Conservation (phyloP, 64 coral and sea anemone species). For the Montipora efflorescens region DNA sequence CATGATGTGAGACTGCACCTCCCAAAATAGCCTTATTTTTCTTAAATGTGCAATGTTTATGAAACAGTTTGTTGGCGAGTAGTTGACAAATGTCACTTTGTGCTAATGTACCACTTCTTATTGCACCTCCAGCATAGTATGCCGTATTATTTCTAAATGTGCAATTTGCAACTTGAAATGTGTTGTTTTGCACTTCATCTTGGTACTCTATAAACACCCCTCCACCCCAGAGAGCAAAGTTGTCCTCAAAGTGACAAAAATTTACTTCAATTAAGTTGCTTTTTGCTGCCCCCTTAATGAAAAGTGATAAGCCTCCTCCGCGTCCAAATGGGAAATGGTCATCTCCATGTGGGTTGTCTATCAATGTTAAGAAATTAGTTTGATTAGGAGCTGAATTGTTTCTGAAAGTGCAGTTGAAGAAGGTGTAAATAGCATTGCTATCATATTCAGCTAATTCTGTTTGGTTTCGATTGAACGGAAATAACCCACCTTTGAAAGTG, state of each 20-base stretch:
- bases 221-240: conserved; percentile 71
- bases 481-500: conserved; percentile 41
- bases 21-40: conserved; percentile 59
- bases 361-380: not conserved
- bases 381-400: conserved; percentile 47
- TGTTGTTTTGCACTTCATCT: conserved; percentile 59
- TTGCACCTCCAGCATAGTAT: conserved; percentile 69
- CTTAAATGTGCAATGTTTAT: conserved; percentile 63
- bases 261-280: conserved; percentile 44
- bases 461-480: conserved; percentile 17
- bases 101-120: conserved; percentile 51
- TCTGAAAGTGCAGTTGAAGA: conserved; percentile 56
- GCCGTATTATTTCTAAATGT: conserved; percentile 61
- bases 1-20: conserved; percentile 76
- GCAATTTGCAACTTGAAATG: conserved; percentile 41
- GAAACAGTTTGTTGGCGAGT: conserved; percentile 37
- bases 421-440: conserved; percentile 3
- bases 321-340: conserved; percentile 61
- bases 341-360: conserved; percentile 37
- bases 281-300: conserved; percentile 36
- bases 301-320: conserved; percentile 77
- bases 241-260: conserved; percentile 70
- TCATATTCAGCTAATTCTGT: conserved; percentile 27
- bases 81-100: not conserved
- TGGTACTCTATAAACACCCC: conserved; percentile 79